phyloP scores from a whole-genome alignment of 2,113 vertebrate genomes.

The Callocephalon fimbriatum region DNA sequence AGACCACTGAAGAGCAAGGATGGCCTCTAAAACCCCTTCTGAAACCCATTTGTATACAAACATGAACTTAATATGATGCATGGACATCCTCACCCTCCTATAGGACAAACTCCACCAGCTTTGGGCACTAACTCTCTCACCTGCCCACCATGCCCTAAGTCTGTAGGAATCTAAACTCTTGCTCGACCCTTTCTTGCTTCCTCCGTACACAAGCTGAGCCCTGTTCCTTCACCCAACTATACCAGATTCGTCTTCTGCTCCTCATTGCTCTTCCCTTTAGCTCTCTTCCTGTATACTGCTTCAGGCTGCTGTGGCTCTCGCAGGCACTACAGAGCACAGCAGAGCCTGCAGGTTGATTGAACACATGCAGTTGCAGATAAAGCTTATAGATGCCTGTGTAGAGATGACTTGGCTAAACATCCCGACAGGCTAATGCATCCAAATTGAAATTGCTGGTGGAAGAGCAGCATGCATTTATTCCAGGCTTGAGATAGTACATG shows the following conservation, averaged over 20 bases:
- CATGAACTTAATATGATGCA: neutral
- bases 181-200: neutral
- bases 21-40: neutral
- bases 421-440: neutral
- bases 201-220: neutral
- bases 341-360: neutral
- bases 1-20: neutral
- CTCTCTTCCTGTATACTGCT: neutral
- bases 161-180: neutral
- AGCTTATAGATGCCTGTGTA: neutral
- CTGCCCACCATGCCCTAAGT: neutral
- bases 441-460: neutral
- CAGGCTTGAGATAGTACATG: rapidly evolving
- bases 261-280: neutral
- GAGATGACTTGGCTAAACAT: neutral
- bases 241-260: neutral
- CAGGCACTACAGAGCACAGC: neutral
- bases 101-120: neutral
- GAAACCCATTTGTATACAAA: neutral
- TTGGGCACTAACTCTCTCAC: neutral
- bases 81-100: neutral
- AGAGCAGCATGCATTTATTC: neutral
- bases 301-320: neutral
- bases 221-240: rapidly evolving
- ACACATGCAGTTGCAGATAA: neutral